These are phyloP conservation scores for Oithona nana DNA, from an alignment of 2,888 invertebrate genomes.

Conservation along the genomic window DNA sequence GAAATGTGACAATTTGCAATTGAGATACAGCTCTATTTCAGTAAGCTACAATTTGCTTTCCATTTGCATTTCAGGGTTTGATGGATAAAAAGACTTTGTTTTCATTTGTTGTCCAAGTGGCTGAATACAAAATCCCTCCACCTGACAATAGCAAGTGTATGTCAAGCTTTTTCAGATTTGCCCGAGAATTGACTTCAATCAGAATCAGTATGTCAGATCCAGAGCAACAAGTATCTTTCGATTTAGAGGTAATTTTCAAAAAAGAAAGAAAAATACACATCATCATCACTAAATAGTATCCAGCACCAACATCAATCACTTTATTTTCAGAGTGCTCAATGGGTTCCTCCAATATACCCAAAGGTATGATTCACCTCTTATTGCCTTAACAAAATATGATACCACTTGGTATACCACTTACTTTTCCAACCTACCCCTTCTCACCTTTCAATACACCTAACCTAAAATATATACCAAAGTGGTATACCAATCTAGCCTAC, in stretches of 20 bases:
- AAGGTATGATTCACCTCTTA: too few species aligned
- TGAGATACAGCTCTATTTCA: too few species aligned
- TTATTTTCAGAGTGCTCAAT: background rate
- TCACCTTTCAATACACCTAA: too few species aligned
- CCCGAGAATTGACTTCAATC: background rate
- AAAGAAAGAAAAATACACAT: too few species aligned
- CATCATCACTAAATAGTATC: too few species aligned
- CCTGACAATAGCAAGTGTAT: background rate
- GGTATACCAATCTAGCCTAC: too few species aligned
- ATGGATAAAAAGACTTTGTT: background rate
- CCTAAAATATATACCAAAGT: too few species aligned
- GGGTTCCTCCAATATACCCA: conserved; percentile 1
- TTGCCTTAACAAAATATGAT: too few species aligned
- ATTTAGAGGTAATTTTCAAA: background rate
- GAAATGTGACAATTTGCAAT: too few species aligned
- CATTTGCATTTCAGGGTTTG: background rate
- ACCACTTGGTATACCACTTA: too few species aligned
- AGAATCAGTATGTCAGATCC: background rate
- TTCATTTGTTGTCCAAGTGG: background rate
- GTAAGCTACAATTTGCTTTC: too few species aligned
- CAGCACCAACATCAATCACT: background rate
- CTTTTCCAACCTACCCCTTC: too few species aligned
- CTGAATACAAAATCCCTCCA: background rate
- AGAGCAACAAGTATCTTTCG: background rate
- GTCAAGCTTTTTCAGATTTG: background rate